Evolutionary conservation across 1,140 invertebrate species (phyloP), one percentile per base, ranked within the genome.

Genomic region (Lucilia sericata): DNA sequence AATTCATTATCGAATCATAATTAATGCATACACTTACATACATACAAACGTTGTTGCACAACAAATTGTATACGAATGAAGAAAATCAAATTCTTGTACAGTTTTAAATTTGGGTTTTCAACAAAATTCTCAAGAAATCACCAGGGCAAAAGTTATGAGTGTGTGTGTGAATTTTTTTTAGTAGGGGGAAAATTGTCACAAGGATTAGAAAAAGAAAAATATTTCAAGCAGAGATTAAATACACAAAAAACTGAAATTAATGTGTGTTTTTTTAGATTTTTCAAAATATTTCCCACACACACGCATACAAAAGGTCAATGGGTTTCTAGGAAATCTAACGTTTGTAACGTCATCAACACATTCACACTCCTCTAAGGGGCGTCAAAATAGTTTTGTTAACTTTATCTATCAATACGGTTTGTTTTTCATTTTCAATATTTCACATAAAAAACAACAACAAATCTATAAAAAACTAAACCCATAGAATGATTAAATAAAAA

Each of bases 341-440:
- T 21, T 51, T 42, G 75, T 80, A 80, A 80, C 76, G 76, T 80
- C 76, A 80, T 80, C 76, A 80, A 80, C 76, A 80, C 76, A 80
- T 80, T 80, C 76, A 80, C 76, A 80, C 76, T 80, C 76, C 47
- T 51, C 42, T 36, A 78, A 80, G 76, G 76, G 76, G 76, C 76
- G 76, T 80, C 76, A 80, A 80, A 80, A 80, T 80, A 80, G 76
- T 80, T 80, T 80, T 80, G 76, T 80, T 80, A 80, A 80, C 76
- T 80, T 80, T 80, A 80, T 80, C 76, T 80, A 80, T 80, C 47
- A 80, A 80, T 80, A 49, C 42, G 76, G 34, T 70, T 70, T 70
- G n/a, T 70, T 70, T 70, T 70, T 21, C 65, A 7, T 70, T 21
- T 25, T 70, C 76, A 12, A 17, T 55, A 55, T 14, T 55, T 49